Percentiles rank a stretch among this genome's conserved stretches.
These are phyloP conservation scores for Apeira syringaria DNA, from an alignment of 2,888 invertebrate species.

Conservation along the genomic window DNA sequence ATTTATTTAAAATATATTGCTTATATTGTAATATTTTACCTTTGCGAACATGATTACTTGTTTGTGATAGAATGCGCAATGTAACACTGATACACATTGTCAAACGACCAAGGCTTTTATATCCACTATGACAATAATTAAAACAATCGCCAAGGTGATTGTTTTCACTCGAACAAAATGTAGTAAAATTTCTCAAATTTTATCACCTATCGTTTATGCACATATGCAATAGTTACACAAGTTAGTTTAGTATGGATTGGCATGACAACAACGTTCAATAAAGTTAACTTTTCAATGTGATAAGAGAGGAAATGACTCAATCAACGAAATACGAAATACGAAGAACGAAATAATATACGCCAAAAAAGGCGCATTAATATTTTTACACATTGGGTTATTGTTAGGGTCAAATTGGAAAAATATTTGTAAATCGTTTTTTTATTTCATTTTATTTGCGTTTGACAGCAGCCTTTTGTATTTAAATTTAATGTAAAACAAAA, in stretches of 20 bases:
- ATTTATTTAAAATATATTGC: no score
- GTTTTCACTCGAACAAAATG: slow-evolving; percentile 35
- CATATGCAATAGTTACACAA: slow-evolving; percentile 17
- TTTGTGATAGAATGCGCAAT: slow-evolving; percentile 26
- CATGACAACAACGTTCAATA: slow-evolving; percentile 3
- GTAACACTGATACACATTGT: slow-evolving; percentile 38
- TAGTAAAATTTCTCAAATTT: slow-evolving; percentile 30
- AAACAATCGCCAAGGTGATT: slow-evolving; percentile 36
- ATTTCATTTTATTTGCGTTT: no score
- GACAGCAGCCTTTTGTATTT: no score
- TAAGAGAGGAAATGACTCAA: not conserved
- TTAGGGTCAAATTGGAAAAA: no score
- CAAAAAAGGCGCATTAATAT: no score
- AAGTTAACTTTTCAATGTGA: not conserved
- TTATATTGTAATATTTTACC: slow-evolving; percentile 27
- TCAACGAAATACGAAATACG: not conserved
- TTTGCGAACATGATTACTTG: slow-evolving; percentile 40
- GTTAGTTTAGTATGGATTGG: slow-evolving; percentile 1
- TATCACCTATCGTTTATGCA: slow-evolving; percentile 27
- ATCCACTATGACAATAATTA: slow-evolving; percentile 35
- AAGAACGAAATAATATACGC: no score
- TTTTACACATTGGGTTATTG: no score
- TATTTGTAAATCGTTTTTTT: no score
- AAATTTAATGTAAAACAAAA: no score
- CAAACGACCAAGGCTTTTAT: slow-evolving; percentile 44